Percentiles rank a stretch among this genome's conserved stretches.
These are phyloP conservation scores for Gouania willdenowi DNA, from an alignment of 2,797 vertebrate genomes.

Conservation along the genomic window DNA sequence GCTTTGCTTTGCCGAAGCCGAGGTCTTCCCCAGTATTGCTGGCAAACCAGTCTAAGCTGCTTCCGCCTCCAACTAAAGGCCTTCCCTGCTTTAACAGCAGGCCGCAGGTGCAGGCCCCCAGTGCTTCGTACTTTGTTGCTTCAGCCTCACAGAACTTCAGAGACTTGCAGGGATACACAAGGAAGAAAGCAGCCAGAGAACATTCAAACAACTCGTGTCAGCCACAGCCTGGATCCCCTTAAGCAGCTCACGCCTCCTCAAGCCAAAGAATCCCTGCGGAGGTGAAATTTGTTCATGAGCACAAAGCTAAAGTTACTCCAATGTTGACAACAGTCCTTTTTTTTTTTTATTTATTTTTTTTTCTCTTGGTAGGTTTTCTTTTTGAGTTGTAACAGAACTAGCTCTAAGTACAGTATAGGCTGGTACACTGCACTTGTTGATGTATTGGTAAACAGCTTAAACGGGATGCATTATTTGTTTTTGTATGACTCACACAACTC, in stretches of 20 bases:
- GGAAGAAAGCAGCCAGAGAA: slow-evolving; percentile 22
- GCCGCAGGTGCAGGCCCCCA: slow-evolving; percentile 37
- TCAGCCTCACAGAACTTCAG: slow-evolving; percentile 32
- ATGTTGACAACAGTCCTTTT: too few species aligned
- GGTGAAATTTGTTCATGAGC: slow-evolving; percentile 20
- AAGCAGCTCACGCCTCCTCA: slow-evolving; percentile 80
- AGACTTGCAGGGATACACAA: slow-evolving; percentile 27
- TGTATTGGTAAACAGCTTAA: too few species aligned
- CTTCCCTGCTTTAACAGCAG: slow-evolving; percentile 67
- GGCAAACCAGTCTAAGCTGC: slow-evolving; percentile 41
- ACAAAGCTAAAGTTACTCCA: slow-evolving; percentile 23
- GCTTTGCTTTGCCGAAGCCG: slow-evolving; percentile 13
- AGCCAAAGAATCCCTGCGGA: slow-evolving; percentile 88
- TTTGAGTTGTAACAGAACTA: slow-evolving; percentile 9
- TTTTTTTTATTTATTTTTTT: too few species aligned
- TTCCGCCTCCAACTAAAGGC: slow-evolving; percentile 70
- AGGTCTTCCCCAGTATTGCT: slow-evolving; percentile 14
- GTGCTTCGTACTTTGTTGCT: slow-evolving; percentile 31
- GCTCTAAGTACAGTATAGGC: too few species aligned
- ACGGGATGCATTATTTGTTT: too few species aligned
- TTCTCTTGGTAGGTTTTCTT: too few species aligned
- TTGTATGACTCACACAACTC: too few species aligned
- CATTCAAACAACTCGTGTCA: slow-evolving; percentile 22
- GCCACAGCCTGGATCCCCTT: slow-evolving; percentile 29
- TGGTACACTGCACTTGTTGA: too few species aligned